Evolutionary conservation across 2,888 invertebrate genomes (phyloP), one percentile per base, ranked within the genome.

Genomic region (Drosophila histrio): DNA sequence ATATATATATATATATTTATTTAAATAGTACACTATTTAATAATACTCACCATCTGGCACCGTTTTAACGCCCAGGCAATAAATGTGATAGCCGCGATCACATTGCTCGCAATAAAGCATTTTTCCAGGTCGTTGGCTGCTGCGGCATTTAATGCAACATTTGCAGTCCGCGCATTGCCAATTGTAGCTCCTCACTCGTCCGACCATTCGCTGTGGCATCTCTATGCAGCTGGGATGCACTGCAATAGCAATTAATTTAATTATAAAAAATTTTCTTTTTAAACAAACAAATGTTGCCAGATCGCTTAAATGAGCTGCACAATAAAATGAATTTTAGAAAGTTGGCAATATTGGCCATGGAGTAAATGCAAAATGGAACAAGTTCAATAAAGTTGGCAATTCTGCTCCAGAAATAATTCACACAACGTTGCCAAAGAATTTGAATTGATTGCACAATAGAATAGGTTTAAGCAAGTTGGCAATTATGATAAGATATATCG

Each of bases 121-220:
- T 92, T 97, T 96, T 89, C 96, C 96, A 92, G 96, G 96, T 91
- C 96, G 96, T 75, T 95, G 95, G 30, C 96, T 95, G 90, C 95
- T 95, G 81, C 94, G 94, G 92, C 98, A 98, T 76, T 95, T 94
- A 72, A 95, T 94, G 92, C 98, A 98, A 47, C 95, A 94, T 93
- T 98, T 98, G 92, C 98, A 98, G 84, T 97, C 97, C 79, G 96
- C 96, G 91, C 98, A 98, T 92, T 97, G 97, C 98, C 98, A 98
- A 87, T 95, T 94, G 92, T 98, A 98, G 74, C 94, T 95, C 88
- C 95, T 95, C 72, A 97, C 96, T 79, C 96, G 95, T 69, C 94
- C 94, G 72, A 96, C 94, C 94, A 98, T 97, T 87, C 96, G 95
- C 65, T 94, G 93, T 24, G 95, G 94, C 91, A 98, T 94, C 84